phyloP scores from a whole-genome alignment of 2,113 vertebrate genomes.

The Scomber scombrus region DNA sequence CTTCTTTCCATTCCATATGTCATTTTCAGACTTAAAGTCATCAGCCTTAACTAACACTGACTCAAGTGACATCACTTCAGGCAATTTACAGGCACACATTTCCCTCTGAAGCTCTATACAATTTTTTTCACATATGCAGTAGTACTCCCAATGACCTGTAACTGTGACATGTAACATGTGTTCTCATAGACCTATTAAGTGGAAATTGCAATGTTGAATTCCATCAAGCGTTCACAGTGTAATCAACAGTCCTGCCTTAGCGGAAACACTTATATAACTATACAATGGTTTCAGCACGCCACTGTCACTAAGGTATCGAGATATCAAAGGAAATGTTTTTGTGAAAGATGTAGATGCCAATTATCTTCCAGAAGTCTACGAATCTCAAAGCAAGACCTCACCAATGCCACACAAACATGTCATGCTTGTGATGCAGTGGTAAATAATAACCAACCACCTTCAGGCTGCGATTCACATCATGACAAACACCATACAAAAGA shows the following conservation, averaged over 20 bases:
- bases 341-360: constrained; percentile 5
- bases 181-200: neutral
- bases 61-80: too few relatives aligned
- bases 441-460: constrained; percentile 14
- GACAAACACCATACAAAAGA: neutral
- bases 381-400: constrained; percentile 8
- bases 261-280: neutral
- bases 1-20: too few relatives aligned
- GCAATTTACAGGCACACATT: too few relatives aligned
- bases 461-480: constrained; percentile 16
- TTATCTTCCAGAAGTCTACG: constrained; percentile 7
- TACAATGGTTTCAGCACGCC: neutral
- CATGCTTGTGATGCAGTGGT: neutral
- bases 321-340: neutral
- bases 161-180: neutral
- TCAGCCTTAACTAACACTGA: too few relatives aligned
- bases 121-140: too few relatives aligned
- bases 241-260: neutral
- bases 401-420: constrained; percentile 3
- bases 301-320: neutral
- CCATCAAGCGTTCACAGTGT: neutral
- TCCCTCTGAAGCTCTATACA: too few relatives aligned
- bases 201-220: neutral
- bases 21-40: too few relatives aligned
- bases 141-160: too few relatives aligned